Evolutionary conservation across 2,113 vertebrate genomes (phyloP).

Genomic region (Macaca nemestrina): DNA sequence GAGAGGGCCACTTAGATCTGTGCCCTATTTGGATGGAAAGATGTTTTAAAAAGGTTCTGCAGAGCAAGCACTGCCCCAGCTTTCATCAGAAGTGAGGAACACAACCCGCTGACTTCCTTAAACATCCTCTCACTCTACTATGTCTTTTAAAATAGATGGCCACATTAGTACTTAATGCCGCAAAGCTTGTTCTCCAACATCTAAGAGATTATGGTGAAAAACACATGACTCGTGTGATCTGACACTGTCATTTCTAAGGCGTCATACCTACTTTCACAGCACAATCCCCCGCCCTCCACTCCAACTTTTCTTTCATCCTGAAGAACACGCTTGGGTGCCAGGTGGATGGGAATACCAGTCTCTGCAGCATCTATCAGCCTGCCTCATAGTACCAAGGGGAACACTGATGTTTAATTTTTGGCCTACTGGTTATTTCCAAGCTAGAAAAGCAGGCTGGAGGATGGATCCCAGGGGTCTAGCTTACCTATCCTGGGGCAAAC

Average conservation of each 20-base stretch:
- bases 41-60: neutral
- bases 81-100: neutral
- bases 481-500: neutral
- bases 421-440: neutral
- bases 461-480: neutral
- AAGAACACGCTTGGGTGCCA: neutral
- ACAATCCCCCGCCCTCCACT: neutral
- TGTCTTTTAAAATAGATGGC: neutral
- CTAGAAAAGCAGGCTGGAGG: neutral
- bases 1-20: neutral
- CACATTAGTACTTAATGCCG: neutral
- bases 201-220: neutral
- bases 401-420: neutral
- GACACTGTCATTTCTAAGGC: neutral
- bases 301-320: neutral
- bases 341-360: neutral
- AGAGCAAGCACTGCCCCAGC: neutral
- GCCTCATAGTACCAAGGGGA: neutral
- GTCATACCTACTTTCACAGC: neutral
- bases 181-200: neutral
- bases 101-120: neutral
- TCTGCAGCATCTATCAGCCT: neutral
- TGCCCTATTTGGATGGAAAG: neutral
- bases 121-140: neutral
- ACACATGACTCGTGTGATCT: neutral